Base-by-base conservation (phyloP, 2,113 vertebrate species). In the Shinisaurus crocodilurus region DNA sequence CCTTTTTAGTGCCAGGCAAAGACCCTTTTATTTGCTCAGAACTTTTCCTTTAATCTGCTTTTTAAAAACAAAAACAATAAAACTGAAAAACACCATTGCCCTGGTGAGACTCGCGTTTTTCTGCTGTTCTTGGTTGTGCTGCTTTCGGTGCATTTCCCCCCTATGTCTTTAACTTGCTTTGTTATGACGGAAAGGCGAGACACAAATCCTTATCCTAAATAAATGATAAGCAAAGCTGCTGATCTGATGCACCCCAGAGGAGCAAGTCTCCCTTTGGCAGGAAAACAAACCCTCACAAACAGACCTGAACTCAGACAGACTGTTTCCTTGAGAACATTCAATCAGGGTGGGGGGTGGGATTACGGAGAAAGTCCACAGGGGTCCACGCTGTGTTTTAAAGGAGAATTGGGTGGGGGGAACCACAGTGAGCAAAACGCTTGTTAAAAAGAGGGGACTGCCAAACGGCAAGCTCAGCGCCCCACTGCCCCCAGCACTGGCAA, bases 391-490 rank as follows among this genome's bases (percentile, higher is more conserved):
- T 74, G 69, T 48, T 54, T 54, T 54, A 43, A 25, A 54, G 27
- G 32, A 34, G 16, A 9, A n/a, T 25, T 20, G 34, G 29, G 18
- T 10, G 50, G 16, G 16, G 7, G 57, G 7, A 37, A 2, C 3
- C 6, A 48, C 23, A 45, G 7, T 34, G 9, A 70, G 43, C 65
- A 70, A 50, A 45, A 70, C 5, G 23, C 29, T 70, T 48, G 29
- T 65, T 27, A 40, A 48, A 48, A 50, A 1, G 29, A 10, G 29
- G 40, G 29, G 40, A 16, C 6, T 70, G 40, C 27, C 27, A 16
- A 5, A 3, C 70, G 16, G 1, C 18, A 15, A 3, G 3, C n/a
- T n/a, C n/a, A n/a, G n/a, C n/a, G 4, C 2, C 37, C n/a, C 7
- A 54, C 43, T 6, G 3, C n/a, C 60, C 0, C 16, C 57, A 12